Percentiles rank a stretch among this genome's conserved stretches.
phyloP scores from a whole-genome alignment of 2,888 invertebrate genomes.

The Anthrax anthrax region DNA sequence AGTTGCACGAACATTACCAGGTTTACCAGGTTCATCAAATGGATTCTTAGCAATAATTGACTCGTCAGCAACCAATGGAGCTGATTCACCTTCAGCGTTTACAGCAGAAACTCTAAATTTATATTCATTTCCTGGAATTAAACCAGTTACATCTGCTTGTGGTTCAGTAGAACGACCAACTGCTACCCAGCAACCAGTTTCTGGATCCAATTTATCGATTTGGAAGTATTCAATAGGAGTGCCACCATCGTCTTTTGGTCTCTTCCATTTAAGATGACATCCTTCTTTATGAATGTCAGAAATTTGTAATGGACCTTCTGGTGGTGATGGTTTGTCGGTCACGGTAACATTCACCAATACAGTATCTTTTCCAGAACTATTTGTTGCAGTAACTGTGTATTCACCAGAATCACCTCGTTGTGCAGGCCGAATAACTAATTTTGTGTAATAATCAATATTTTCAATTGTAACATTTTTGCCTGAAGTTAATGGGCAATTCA shows the following conservation, averaged over 20 bases:
- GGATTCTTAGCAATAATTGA: conserved; percentile 94
- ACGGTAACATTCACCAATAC: conserved; percentile 70
- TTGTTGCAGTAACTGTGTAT: conserved; percentile 72
- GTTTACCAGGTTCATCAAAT: conserved; percentile 76
- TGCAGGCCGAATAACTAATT: conserved; percentile 68
- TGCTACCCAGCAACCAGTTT: conserved; percentile 78
- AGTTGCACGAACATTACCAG: conserved; percentile 74
- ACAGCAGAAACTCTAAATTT: conserved; percentile 92
- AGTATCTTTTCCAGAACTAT: conserved; percentile 74
- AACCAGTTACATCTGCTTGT: conserved; percentile 62
- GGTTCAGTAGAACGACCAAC: conserved; percentile 73
- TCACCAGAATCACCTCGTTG: conserved; percentile 72
- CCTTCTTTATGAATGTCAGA: conserved; percentile 87
- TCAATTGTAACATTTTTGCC: conserved; percentile 65
- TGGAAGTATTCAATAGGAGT: conserved; percentile 91
- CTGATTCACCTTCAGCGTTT: conserved; percentile 90
- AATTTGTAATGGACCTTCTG: conserved; percentile 78
- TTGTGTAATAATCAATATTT: conserved; percentile 76
- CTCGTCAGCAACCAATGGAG: conserved; percentile 74
- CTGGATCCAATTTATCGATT: conserved; percentile 86
- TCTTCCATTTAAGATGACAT: conserved; percentile 89
- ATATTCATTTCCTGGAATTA: conserved; percentile 86
- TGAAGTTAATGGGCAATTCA: conserved; percentile 57
- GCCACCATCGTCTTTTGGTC: conserved; percentile 90
- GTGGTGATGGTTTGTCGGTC: conserved; percentile 74